Evolutionary conservation across 2,113 vertebrate species (phyloP), one percentile per base, ranked within the genome.

Genomic region (Willisornis vidua): DNA sequence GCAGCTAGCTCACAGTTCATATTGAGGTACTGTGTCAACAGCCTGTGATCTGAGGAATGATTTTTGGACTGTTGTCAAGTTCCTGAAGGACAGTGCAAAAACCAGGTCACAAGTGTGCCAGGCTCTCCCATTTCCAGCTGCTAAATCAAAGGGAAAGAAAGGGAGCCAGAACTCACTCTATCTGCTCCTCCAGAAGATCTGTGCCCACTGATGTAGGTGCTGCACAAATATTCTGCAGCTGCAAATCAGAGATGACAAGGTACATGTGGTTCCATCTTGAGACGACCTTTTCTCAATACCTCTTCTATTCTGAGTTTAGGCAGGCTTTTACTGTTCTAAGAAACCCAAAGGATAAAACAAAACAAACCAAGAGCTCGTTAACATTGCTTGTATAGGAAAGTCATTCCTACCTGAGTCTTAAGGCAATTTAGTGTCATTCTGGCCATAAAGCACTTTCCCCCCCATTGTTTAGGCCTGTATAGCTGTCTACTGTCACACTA

Each of bases 41-140:
- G 87, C 55, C 91, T 93, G 93, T 82, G 89, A 93, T 94, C 87
- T 62, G 29, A 85, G 75, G 94, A 96, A 94, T 91, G 93, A 17
- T 85, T 89, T 76, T 52, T 96, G 94, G 93, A 87, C 41, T 1
- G 1, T 25, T 13, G 1, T 37, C 95, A 95, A 79, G 71, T 94
- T 95, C 94, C 91, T 94, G 93, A 94, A 97, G 96, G 94, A 95
- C 95, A 96, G 95, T 79, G 90, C 67, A 82, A 82, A 95, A 94
- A 94, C 22, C 91, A 92, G 91, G 93, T 89, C 93, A 91, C 89
- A 41, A 79, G 20, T 73, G 62, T 76, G 67, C 71, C 1, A 1
- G 66, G 58, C 24, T 91, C 14, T 92, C 46, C 65, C 3, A 0
- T 74, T 89, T 86, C 95, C 81, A 96, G 74, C 31, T 91, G 71